Percentiles rank a stretch among this genome's conserved stretches.
Conservation (phyloP, 2,797 vertebrate genomes). For the Lepidocolaptes lacrymiger region DNA sequence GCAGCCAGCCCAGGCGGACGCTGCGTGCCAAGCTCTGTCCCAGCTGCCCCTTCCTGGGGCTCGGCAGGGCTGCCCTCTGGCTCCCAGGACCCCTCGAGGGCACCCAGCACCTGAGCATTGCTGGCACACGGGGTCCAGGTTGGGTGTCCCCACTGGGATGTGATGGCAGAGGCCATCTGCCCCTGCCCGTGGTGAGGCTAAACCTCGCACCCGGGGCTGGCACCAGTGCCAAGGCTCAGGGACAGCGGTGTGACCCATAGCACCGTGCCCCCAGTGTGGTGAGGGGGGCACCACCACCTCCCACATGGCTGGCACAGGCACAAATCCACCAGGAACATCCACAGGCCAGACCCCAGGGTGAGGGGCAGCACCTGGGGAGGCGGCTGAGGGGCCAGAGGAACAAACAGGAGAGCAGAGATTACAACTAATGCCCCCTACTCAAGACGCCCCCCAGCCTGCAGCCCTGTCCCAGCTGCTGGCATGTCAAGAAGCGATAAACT, state of each 20-base stretch:
- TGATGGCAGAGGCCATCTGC: not conserved
- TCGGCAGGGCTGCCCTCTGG: accelerated
- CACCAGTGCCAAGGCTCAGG: not conserved
- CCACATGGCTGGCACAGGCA: not conserved
- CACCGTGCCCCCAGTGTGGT: accelerated
- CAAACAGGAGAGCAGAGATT: not conserved
- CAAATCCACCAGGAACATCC: not conserved
- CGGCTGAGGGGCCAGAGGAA: not conserved
- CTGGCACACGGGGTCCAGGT: accelerated
- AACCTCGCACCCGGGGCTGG: not conserved
- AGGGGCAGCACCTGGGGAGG: not conserved
- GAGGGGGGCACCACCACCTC: not conserved
- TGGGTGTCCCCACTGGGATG: accelerated
- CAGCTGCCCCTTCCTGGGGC: not conserved
- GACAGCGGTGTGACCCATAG: not conserved
- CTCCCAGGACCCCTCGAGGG: accelerated
- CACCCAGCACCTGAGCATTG: accelerated
- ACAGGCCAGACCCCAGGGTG: not conserved
- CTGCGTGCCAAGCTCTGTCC: not conserved
- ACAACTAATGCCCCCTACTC: not conserved
- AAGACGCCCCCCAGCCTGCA: not conserved
- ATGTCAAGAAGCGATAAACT: slow-evolving; percentile 49
- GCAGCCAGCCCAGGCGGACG: not conserved
- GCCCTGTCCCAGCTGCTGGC: not conserved
- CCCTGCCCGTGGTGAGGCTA: not conserved